phyloP scores from a whole-genome alignment of 2,888 invertebrate species.

The Machimus rusticus region DNA sequence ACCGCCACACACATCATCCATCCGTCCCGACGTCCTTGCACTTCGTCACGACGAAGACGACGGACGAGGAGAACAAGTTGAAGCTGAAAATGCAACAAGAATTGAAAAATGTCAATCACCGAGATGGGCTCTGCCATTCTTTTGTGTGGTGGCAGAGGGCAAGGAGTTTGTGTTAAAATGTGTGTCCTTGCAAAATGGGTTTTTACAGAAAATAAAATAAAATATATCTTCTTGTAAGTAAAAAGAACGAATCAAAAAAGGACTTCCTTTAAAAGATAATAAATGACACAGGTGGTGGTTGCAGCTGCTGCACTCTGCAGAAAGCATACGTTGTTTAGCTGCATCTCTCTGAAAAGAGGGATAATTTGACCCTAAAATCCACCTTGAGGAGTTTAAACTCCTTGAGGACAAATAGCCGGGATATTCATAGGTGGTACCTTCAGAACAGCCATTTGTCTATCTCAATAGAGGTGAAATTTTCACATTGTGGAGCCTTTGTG shows the following conservation, averaged over 20 bases:
- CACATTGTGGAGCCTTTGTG: not conserved
- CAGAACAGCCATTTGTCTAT: not conserved
- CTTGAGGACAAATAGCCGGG: not conserved
- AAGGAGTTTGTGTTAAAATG: not conserved
- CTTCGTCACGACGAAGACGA: not conserved
- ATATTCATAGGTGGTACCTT: not conserved
- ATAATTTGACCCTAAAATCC: not conserved
- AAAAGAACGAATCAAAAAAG: not conserved
- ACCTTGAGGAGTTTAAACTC: not conserved
- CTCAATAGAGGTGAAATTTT: not conserved
- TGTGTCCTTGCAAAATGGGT: not conserved
- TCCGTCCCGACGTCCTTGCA: not conserved
- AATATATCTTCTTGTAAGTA: not conserved
- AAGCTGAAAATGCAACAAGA: constrained; percentile 10
- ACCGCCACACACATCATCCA: not conserved
- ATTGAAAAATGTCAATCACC: constrained; percentile 34
- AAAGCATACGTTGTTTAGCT: not conserved
- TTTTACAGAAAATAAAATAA: not conserved
- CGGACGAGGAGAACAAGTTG: not conserved
- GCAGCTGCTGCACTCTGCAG: not conserved
- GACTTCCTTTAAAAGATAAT: not conserved
- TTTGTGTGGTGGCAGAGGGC: not conserved
- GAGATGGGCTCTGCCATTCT: not conserved
- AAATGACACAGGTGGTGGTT: not conserved
- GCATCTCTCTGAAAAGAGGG: not conserved